Percentiles rank a stretch among this genome's conserved stretches.
Evolutionary conservation across 2,797 vertebrate species (phyloP).

Genomic region (Girardinus metallicus): DNA sequence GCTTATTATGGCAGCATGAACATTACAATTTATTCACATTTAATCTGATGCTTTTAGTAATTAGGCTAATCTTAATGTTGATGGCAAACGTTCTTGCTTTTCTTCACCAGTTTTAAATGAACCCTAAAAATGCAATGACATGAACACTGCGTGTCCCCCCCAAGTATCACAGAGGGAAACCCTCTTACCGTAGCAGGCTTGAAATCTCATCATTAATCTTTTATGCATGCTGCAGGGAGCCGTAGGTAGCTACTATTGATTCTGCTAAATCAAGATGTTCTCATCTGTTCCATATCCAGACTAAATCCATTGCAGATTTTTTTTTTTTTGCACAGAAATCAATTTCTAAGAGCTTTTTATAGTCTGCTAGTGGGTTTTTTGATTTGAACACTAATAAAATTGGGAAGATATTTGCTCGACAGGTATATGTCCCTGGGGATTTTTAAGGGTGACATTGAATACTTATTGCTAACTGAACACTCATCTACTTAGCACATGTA

Average conservation of each 20-base stretch:
- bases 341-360: constrained; percentile 33
- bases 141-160: not conserved
- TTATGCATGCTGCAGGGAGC: constrained; percentile 47
- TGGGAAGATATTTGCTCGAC: constrained; percentile 25
- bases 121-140: not conserved
- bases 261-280: constrained; percentile 39
- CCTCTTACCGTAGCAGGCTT: constrained; percentile 20
- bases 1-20: not conserved
- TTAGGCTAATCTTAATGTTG: not conserved
- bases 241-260: constrained; percentile 28
- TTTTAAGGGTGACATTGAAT: constrained; percentile 26
- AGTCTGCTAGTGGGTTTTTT: constrained; percentile 52
- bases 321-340: constrained; percentile 42
- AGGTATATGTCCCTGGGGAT: constrained; percentile 27
- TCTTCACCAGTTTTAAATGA: not conserved
- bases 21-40: not conserved
- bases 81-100: not conserved
- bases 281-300: constrained; percentile 45
- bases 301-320: constrained; percentile 43
- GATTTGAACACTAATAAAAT: constrained; percentile 36
- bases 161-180: constrained; percentile 8
- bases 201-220: constrained; percentile 55
- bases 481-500: constrained; percentile 26
- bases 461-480: constrained; percentile 23
- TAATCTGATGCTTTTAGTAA: not conserved